These are phyloP conservation scores for Tamandua tetradactyla DNA, from an alignment of 2,797 vertebrate species.

Conservation along the genomic window DNA sequence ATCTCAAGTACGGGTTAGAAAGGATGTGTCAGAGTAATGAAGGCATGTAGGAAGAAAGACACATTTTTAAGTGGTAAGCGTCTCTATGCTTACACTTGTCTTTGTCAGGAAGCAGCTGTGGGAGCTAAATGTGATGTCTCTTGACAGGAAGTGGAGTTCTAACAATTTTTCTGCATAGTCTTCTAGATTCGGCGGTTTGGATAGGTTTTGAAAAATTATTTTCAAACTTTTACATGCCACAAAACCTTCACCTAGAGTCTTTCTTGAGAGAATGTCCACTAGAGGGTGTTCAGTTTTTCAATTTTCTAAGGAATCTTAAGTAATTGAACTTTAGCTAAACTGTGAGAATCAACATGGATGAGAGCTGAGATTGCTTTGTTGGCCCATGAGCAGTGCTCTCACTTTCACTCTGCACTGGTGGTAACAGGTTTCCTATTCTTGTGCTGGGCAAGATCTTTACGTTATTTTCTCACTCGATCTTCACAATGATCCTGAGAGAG, in stretches of 20 bases:
- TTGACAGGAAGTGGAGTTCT: neutral
- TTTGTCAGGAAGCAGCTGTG: constrained; percentile 30
- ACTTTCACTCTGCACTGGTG: neutral
- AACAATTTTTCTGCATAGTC: constrained; percentile 17
- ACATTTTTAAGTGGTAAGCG: neutral
- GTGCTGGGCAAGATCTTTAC: neutral
- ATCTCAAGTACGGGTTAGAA: neutral
- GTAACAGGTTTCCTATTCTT: neutral
- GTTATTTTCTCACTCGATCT: neutral
- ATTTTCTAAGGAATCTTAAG: constrained; percentile 32
- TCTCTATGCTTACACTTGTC: neutral
- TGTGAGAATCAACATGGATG: neutral
- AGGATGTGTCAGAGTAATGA: neutral
- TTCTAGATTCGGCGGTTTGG: neutral
- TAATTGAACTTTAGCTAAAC: neutral
- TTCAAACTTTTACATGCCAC: neutral
- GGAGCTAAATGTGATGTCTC: constrained; percentile 2
- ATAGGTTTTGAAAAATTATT: neutral
- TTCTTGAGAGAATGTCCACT: neutral
- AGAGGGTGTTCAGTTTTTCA: neutral
- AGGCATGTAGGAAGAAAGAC: neutral
- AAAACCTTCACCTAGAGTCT: neutral
- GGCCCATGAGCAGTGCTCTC: neutral
- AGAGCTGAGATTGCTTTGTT: neutral
- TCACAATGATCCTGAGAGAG: neutral